These are phyloP conservation scores for Channallabes apus DNA, from an alignment of 2,797 vertebrate genomes.

Conservation along the genomic window DNA sequence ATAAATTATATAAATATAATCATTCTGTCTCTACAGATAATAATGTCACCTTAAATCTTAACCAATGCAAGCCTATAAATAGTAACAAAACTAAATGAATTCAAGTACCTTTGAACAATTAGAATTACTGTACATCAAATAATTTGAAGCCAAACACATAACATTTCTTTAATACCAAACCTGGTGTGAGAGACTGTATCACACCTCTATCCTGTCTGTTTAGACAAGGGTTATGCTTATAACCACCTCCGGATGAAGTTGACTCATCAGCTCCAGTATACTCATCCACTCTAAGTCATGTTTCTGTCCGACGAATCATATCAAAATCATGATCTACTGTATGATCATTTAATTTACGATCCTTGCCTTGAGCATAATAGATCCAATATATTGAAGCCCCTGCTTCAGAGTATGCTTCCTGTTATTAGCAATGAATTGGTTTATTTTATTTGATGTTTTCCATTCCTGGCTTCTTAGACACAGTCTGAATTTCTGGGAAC, in stretches of 20 bases:
- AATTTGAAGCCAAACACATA: background rate
- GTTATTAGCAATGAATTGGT: slow-evolving; percentile 5
- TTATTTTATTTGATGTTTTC: slow-evolving; percentile 5
- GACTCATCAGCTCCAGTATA: background rate
- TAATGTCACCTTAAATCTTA: background rate
- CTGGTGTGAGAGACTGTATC: background rate
- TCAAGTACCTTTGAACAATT: background rate
- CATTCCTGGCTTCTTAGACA: slow-evolving; percentile 5
- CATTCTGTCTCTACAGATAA: background rate
- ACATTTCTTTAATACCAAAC: background rate
- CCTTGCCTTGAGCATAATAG: background rate
- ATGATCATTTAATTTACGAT: slow-evolving; percentile 17
- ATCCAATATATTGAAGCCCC: background rate
- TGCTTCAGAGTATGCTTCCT: background rate
- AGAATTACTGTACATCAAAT: background rate
- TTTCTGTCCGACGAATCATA: slow-evolving; percentile 2
- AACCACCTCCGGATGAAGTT: background rate
- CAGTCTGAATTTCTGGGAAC: background rate
- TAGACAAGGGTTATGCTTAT: background rate
- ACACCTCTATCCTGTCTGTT: background rate
- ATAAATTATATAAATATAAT: background rate
- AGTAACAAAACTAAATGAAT: background rate
- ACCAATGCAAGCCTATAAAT: background rate
- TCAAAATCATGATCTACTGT: slow-evolving; percentile 11
- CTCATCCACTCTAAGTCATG: background rate